Percentiles rank a stretch among this genome's conserved stretches.
Evolutionary conservation across 1,140 invertebrate species (phyloP).

Genomic region (Halictus rubicundus): DNA sequence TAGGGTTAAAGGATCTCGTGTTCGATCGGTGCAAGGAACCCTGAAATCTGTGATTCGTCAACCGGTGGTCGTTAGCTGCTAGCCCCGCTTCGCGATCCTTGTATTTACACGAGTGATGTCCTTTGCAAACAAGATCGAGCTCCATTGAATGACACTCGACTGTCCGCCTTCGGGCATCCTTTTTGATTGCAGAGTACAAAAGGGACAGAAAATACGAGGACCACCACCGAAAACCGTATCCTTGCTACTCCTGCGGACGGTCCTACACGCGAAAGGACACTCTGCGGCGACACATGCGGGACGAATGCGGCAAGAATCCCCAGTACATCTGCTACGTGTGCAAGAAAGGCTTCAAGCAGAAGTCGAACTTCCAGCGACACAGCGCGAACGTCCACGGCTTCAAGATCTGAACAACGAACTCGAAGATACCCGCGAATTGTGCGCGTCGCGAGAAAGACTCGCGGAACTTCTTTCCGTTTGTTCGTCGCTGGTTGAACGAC

Average conservation of each 20-base stretch:
- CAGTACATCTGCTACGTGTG: constrained; percentile 78
- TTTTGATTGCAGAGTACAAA: background rate
- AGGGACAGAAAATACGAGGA: background rate
- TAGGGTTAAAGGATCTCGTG: too few species aligned
- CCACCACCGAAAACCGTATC: constrained; percentile 35
- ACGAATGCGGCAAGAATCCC: constrained; percentile 78
- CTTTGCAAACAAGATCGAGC: background rate
- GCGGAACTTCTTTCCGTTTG: background rate
- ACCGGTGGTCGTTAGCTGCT: too few species aligned
- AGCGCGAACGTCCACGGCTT: constrained; percentile 63
- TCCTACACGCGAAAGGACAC: constrained; percentile 74
- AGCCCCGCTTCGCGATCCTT: background rate
- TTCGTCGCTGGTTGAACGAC: too few species aligned
- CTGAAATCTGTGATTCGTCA: too few species aligned
- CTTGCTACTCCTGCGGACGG: constrained; percentile 73
- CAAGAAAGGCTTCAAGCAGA: constrained; percentile 71
- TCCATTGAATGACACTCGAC: background rate
- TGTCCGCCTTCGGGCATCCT: background rate
- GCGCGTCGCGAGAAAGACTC: background rate
- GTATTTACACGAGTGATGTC: background rate
- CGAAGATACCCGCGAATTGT: too few species aligned
- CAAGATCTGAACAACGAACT: constrained; percentile 10
- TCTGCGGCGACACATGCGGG: constrained; percentile 72
- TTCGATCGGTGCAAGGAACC: too few species aligned
- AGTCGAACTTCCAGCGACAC: constrained; percentile 78